A percentile compares a stretch with the other conserved stretches of the same genome.
These are phyloP conservation scores for Anastrepha obliqua DNA, from an alignment of 1,140 invertebrate species.

Conservation along the genomic window DNA sequence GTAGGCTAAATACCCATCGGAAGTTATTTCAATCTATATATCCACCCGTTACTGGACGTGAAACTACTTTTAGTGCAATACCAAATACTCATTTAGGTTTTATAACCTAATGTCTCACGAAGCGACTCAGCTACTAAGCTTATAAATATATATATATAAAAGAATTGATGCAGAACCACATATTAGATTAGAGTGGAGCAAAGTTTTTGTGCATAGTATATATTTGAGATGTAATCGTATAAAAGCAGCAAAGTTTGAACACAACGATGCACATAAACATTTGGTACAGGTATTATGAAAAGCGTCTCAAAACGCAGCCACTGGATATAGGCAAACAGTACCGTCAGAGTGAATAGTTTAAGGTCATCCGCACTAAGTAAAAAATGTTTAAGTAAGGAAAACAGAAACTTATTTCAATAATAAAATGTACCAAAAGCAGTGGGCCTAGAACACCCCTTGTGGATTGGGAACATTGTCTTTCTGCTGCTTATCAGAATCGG, in stretches of 20 bases:
- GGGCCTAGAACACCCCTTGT: no score
- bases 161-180: conserved; percentile 90
- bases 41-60: conserved; percentile 83
- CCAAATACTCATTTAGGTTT: conserved; percentile 84
- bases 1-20: conserved; percentile 89
- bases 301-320: conserved; percentile 95
- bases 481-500: no score
- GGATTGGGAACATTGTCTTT: no score
- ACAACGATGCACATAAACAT: conserved; percentile 97
- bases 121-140: conserved; percentile 82
- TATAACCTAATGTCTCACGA: conserved; percentile 79
- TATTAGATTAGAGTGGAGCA: conserved; percentile 94
- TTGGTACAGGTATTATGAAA: conserved; percentile 95
- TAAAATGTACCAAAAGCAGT: no score
- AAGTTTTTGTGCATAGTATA: conserved; percentile 88
- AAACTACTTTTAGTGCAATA: conserved; percentile 83
- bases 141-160: conserved; percentile 92
- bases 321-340: conserved; percentile 99
- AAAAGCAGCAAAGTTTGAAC: conserved; percentile 97
- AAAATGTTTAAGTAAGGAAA: no score
- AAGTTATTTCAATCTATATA: conserved; percentile 90
- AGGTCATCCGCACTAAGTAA: no score
- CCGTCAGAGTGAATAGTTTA: conserved; percentile 66
- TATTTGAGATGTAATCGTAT: conserved; percentile 92
- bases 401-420: no score